These are phyloP conservation scores for Kryptolebias ocellatus DNA, from an alignment of 2,797 vertebrate genomes.

Conservation along the genomic window DNA sequence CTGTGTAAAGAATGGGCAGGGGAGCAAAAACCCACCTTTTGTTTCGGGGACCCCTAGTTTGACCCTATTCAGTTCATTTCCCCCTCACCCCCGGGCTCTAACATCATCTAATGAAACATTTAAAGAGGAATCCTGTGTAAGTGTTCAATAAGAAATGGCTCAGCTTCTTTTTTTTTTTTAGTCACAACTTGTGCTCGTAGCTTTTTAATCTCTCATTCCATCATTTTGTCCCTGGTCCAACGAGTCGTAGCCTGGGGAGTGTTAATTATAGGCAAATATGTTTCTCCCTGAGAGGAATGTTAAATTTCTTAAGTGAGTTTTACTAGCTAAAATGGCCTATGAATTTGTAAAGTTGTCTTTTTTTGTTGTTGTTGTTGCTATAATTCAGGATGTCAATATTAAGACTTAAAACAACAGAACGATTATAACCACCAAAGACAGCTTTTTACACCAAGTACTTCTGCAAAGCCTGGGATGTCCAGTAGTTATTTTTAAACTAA, in stretches of 20 bases:
- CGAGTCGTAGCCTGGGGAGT: no score
- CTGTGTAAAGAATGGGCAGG: slow-evolving; percentile 31
- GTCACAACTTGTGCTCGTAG: background rate
- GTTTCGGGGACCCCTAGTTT: slow-evolving; percentile 17
- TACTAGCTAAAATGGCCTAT: no score
- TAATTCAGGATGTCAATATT: no score
- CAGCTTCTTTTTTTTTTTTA: background rate
- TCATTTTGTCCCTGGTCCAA: background rate
- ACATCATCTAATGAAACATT: slow-evolving; percentile 32
- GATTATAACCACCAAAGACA: no score
- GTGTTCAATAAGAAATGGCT: background rate
- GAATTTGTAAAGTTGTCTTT: no score
- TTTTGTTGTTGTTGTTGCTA: no score
- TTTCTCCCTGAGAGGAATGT: background rate
- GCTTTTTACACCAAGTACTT: no score
- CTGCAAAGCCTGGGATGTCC: no score
- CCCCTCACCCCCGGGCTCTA: slow-evolving; percentile 4
- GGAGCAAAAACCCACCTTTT: slow-evolving; percentile 41
- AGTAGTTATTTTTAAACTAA: no score
- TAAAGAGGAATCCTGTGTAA: slow-evolving; percentile 34
- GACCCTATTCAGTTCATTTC: slow-evolving; percentile 5
- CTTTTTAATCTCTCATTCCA: slow-evolving; percentile 22
- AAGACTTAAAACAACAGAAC: no score
- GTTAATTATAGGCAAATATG: background rate
- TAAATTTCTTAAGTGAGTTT: no score